phyloP scores from a whole-genome alignment of 2,888 invertebrate species.

The Epinotia demarniana region DNA sequence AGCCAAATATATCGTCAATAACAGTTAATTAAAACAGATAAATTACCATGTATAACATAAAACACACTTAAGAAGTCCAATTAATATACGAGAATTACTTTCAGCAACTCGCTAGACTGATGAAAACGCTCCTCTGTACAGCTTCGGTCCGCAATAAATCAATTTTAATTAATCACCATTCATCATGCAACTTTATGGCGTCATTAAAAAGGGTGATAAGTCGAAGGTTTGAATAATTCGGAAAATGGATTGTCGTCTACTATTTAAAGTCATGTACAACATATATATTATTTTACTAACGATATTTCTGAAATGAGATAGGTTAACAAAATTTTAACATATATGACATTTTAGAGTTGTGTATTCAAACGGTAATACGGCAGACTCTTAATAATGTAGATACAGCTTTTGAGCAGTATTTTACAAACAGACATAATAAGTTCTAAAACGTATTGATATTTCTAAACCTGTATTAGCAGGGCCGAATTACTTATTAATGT shows the following conservation, averaged over 20 bases:
- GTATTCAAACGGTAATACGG: too few relatives aligned
- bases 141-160: conserved; percentile 37
- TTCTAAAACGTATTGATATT: too few relatives aligned
- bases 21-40: conserved; percentile 24
- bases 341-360: too few relatives aligned
- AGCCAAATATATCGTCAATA: background rate
- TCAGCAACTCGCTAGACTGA: conserved; percentile 24
- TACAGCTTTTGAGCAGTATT: too few relatives aligned
- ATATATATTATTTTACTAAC: too few relatives aligned
- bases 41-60: conserved; percentile 18
- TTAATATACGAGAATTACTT: conserved; percentile 35
- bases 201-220: conserved; percentile 42
- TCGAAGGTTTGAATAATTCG: conserved; percentile 28
- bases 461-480: too few relatives aligned
- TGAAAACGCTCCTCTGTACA: conserved; percentile 27
- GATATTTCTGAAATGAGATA: too few relatives aligned
- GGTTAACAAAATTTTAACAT: too few relatives aligned
- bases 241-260: background rate
- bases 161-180: conserved; percentile 45
- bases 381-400: too few relatives aligned
- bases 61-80: conserved; percentile 26
- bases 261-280: background rate
- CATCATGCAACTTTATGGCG: conserved; percentile 43
- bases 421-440: too few relatives aligned
- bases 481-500: too few relatives aligned